Conservation (phyloP, 2,113 vertebrate species). For the Sinocyclocheilus rhinocerous region DNA sequence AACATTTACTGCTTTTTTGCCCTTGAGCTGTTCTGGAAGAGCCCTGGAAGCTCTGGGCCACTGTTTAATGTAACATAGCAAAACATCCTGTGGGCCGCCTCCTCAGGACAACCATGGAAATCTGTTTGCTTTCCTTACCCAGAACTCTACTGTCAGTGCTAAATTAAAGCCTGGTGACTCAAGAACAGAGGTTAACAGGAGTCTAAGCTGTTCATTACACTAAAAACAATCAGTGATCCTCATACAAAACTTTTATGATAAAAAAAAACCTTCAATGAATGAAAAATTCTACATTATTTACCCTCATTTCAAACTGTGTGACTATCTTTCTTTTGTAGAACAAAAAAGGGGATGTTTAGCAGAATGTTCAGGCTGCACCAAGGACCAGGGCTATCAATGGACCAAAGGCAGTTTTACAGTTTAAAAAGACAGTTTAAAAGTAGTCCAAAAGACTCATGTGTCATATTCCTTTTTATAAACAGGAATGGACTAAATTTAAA, state of each 20-base stretch:
- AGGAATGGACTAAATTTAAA: neutral
- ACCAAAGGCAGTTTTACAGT: neutral
- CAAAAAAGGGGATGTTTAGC: neutral
- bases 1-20: slow-evolving; percentile 16
- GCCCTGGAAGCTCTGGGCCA: neutral
- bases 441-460: neutral
- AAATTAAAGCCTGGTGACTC: neutral
- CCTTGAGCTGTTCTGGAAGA: slow-evolving; percentile 19
- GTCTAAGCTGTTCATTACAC: neutral
- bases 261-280: neutral
- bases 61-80: slow-evolving; percentile 50
- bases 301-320: neutral
- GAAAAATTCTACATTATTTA: neutral
- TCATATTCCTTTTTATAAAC: neutral
- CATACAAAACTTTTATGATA: neutral
- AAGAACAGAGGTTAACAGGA: neutral
- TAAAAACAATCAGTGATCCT: neutral
- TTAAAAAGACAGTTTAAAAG: neutral
- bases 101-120: neutral
- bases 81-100: slow-evolving; percentile 59
- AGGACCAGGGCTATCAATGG: neutral
- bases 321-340: neutral
- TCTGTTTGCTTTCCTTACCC: neutral
- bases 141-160: slow-evolving; percentile 7
- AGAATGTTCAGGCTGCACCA: neutral